These are phyloP conservation scores for Hippocampus comes DNA, from an alignment of 2,113 vertebrate species.

Conservation along the genomic window DNA sequence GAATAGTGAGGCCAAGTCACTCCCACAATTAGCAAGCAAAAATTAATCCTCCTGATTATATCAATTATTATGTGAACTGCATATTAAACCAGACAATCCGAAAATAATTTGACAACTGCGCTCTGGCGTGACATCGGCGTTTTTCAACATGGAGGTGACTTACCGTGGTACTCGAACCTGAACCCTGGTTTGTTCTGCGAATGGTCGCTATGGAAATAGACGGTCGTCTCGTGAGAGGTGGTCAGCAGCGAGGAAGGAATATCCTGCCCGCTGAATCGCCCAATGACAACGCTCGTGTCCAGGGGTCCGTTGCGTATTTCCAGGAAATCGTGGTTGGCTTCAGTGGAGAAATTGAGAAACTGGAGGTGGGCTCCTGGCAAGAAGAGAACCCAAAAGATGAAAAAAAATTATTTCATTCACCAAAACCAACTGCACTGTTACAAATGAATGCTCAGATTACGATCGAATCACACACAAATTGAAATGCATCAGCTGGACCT, in stretches of 20 bases:
- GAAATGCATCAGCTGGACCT: background rate
- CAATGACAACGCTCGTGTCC: constrained; percentile 89
- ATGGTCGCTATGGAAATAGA: constrained; percentile 97
- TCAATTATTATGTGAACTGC: constrained; percentile 19
- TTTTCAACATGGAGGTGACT: constrained; percentile 33
- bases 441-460: background rate
- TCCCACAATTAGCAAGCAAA: constrained; percentile 22
- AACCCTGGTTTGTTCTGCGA: constrained; percentile 97
- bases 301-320: constrained; percentile 93
- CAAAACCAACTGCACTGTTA: background rate
- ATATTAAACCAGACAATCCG: constrained; percentile 17
- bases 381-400: background rate
- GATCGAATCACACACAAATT: background rate
- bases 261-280: constrained; percentile 87
- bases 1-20: constrained; percentile 14
- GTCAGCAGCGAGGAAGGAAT: constrained; percentile 84
- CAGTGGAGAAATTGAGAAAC: constrained; percentile 95
- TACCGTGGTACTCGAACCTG: constrained; percentile 93
- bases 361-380: constrained; percentile 88
- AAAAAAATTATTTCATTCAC: background rate
- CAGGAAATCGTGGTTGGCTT: constrained; percentile 94
- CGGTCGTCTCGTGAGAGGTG: constrained; percentile 87
- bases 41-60: constrained; percentile 12
- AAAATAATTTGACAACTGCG: background rate
- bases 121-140: background rate